Evolutionary conservation across 1,140 invertebrate species (phyloP).

Genomic region (Drosophila bocqueti): DNA sequence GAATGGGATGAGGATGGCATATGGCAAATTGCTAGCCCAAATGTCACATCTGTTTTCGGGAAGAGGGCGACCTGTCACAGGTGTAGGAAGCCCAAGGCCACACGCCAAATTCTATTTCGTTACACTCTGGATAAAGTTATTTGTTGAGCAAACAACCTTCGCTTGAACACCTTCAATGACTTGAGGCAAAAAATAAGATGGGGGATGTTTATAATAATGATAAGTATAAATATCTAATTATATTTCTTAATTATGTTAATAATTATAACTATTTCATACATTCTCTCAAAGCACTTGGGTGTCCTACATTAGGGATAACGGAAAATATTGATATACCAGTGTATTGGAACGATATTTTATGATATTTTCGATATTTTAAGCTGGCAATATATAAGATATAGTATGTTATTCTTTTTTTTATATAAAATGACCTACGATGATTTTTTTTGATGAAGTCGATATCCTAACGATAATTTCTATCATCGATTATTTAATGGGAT

Average conservation of each 20-base stretch:
- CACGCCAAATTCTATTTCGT: constrained; percentile 27
- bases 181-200: neutral
- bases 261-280: neutral
- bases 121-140: constrained; percentile 31
- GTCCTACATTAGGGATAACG: too few relatives aligned
- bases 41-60: constrained; percentile 40
- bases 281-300: neutral
- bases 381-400: too few relatives aligned
- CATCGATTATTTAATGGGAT: too few relatives aligned
- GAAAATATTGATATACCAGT: too few relatives aligned
- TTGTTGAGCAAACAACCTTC: neutral
- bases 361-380: too few relatives aligned
- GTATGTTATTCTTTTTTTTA: too few relatives aligned
- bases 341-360: too few relatives aligned
- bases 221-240: neutral
- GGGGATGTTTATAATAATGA: neutral
- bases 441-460: too few relatives aligned
- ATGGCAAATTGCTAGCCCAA: constrained; percentile 19
- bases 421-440: too few relatives aligned
- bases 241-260: neutral
- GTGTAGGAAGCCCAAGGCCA: constrained; percentile 15
- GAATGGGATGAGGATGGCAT: neutral
- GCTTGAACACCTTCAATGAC: neutral
- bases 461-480: too few relatives aligned
- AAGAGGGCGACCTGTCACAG: constrained; percentile 16